Percentiles rank a stretch among this genome's conserved stretches.
Conservation (phyloP, 2,888 invertebrate genomes). For the Neoaliturus tenellus region DNA sequence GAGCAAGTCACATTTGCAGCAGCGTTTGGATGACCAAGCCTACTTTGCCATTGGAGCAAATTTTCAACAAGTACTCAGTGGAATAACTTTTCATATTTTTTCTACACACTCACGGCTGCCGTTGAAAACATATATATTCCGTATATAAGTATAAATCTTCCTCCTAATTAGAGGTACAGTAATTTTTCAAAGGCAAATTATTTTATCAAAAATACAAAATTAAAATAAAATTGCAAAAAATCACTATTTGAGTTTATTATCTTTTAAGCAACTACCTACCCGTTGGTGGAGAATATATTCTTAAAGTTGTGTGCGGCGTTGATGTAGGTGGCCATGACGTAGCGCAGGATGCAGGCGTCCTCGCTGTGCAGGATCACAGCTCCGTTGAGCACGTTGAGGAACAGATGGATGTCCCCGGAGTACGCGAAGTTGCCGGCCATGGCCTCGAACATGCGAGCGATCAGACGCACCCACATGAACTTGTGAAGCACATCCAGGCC, state of each 20-base stretch:
- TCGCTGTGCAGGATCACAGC: constrained; percentile 97
- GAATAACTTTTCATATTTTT: too few species aligned
- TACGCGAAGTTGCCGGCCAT: constrained; percentile 99
- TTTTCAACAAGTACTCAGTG: too few species aligned
- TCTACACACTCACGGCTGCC: too few species aligned
- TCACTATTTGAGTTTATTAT: too few species aligned
- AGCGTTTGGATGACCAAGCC: too few species aligned
- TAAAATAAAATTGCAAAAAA: too few species aligned
- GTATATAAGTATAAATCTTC: too few species aligned
- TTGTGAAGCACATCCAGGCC: constrained; percentile 98
- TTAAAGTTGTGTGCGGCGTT: constrained; percentile 99
- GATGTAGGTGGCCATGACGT: constrained; percentile 97
- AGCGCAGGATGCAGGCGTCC: constrained; percentile 95
- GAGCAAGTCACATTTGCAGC: constrained; percentile 97
- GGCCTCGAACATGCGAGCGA: constrained; percentile 97
- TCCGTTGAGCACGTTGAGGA: constrained; percentile 98
- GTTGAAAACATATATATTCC: too few species aligned
- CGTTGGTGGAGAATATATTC: constrained; percentile 98
- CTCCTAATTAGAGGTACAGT: too few species aligned
- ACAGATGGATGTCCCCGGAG: constrained; percentile 97
- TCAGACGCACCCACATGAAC: constrained; percentile 98
- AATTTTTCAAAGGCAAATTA: too few species aligned
- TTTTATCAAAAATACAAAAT: too few species aligned
- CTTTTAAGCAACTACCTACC: constrained; percentile 77
- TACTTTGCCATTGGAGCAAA: too few species aligned